phyloP scores from a whole-genome alignment of 2,113 vertebrate species.

The Sapajus apella region DNA sequence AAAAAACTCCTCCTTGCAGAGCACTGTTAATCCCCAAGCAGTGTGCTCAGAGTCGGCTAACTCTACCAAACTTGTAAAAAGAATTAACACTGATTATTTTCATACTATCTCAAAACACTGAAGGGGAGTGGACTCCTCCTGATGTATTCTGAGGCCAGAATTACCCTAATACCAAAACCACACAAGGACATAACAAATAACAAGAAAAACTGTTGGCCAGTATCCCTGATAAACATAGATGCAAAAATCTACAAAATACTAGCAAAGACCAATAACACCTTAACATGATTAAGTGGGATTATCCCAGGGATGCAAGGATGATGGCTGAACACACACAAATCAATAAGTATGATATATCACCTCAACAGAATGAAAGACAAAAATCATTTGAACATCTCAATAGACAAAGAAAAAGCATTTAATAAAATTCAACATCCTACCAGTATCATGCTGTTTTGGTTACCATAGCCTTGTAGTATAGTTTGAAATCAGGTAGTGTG shows the following conservation, averaged over 20 bases:
- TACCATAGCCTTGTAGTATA: too few relatives aligned
- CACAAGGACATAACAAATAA: not conserved
- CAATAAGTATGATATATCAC: not conserved
- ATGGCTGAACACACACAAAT: not conserved
- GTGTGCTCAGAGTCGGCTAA: too few relatives aligned
- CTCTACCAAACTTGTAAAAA: not conserved
- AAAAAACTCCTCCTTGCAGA: too few relatives aligned
- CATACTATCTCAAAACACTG: not conserved
- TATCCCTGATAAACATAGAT: not conserved
- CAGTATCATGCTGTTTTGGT: too few relatives aligned
- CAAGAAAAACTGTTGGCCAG: not conserved
- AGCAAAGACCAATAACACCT: not conserved
- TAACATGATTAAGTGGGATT: not conserved
- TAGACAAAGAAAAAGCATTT: not conserved
- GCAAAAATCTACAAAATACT: not conserved
- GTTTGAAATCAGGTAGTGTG: too few relatives aligned
- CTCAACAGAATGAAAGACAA: not conserved
- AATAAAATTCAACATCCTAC: not conserved
- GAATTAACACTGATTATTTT: not conserved
- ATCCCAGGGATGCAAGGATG: not conserved
- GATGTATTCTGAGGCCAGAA: not conserved
- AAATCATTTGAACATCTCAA: not conserved
- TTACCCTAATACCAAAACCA: not conserved
- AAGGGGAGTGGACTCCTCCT: not conserved
- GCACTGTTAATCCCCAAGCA: too few relatives aligned